A percentile compares a stretch with the other conserved stretches of the same genome.
Conservation (phyloP, 2,888 invertebrate species). For the Lepidochrysops patricia region DNA sequence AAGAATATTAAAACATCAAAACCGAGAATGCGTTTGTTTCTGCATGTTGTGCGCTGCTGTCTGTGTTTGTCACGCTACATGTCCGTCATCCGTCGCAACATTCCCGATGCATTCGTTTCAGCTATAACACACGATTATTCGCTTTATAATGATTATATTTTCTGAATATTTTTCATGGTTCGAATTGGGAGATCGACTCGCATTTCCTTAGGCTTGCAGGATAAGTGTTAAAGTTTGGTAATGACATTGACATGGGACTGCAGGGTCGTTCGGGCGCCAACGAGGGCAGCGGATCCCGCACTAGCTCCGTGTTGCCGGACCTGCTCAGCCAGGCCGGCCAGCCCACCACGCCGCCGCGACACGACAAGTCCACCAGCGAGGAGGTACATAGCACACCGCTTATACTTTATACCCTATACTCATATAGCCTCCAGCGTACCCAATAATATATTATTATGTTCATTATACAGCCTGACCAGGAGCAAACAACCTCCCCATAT, state of each 20-base stretch:
- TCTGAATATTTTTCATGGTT: not conserved
- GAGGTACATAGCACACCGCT: slow-evolving; percentile 78
- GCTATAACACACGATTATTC: slow-evolving; percentile 12
- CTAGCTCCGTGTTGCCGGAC: slow-evolving; percentile 95
- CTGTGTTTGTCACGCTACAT: slow-evolving; percentile 56
- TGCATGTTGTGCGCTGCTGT: slow-evolving; percentile 65
- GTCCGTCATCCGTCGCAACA: slow-evolving; percentile 27
- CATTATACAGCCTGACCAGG: not conserved
- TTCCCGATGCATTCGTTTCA: slow-evolving; percentile 2
- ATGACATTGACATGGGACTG: slow-evolving; percentile 10
- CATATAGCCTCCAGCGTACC: not conserved
- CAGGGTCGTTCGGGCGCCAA: slow-evolving; percentile 61
- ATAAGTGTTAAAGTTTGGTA: not conserved
- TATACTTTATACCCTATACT: not conserved
- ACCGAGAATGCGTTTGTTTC: slow-evolving; percentile 57
- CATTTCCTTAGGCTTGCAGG: not conserved
- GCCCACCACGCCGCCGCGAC: slow-evolving; percentile 89
- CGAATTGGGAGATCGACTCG: not conserved
- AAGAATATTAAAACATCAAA: slow-evolving; percentile 42
- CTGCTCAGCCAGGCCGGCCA: slow-evolving; percentile 91
- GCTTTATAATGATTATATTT: slow-evolving; percentile 1
- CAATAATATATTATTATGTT: not conserved
- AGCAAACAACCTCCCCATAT: no score
- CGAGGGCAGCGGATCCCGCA: slow-evolving; percentile 82
- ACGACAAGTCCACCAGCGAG: slow-evolving; percentile 95